Percentiles rank a stretch among this genome's conserved stretches.
These are phyloP conservation scores for Heliconius erato DNA, from an alignment of 2,888 invertebrate genomes.

Conservation along the genomic window DNA sequence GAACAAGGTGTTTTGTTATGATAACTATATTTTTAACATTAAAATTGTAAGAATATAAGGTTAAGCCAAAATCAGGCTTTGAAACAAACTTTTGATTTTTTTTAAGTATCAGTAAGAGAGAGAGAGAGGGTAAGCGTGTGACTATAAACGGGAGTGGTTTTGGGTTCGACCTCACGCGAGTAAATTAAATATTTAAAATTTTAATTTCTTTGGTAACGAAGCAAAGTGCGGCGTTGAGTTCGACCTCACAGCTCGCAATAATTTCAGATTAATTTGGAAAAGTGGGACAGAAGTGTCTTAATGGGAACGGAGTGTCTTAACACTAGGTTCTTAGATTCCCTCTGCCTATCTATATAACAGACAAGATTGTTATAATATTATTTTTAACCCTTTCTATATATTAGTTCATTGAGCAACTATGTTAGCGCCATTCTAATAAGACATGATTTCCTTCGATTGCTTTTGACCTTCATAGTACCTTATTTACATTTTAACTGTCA, in stretches of 20 bases:
- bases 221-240: too few relatives aligned
- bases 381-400: background rate
- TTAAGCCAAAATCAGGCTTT: background rate
- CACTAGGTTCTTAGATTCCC: background rate
- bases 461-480: constrained; percentile 24
- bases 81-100: too few relatives aligned
- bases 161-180: too few relatives aligned
- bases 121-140: too few relatives aligned
- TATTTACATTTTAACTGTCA: background rate
- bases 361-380: background rate
- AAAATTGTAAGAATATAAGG: background rate
- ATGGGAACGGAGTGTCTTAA: too few relatives aligned
- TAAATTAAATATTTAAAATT: too few relatives aligned
- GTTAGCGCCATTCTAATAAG: constrained; percentile 34
- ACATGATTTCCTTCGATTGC: constrained; percentile 25
- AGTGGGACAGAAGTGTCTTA: too few relatives aligned
- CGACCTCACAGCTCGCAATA: too few relatives aligned
- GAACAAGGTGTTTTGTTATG: background rate
- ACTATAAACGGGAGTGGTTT: too few relatives aligned
- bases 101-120: too few relatives aligned
- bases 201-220: too few relatives aligned
- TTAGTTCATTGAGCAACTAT: constrained; percentile 30
- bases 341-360: background rate
- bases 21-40: background rate
- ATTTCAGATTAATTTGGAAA: too few relatives aligned